phyloP scores from a whole-genome alignment of 2,797 vertebrate genomes.

The Brachyrhaphis roseni region DNA sequence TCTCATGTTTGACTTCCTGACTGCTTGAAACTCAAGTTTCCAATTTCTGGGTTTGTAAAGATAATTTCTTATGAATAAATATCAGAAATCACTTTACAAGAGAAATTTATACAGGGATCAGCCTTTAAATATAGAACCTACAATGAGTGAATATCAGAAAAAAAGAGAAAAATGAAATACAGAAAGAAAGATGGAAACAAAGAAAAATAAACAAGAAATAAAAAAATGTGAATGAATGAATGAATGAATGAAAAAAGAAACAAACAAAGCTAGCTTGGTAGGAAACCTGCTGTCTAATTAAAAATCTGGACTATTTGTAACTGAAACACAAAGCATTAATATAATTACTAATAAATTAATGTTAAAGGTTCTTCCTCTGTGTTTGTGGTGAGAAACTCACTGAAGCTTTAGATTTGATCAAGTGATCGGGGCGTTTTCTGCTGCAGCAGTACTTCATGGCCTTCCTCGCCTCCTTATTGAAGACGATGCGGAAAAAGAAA shows the following conservation, averaged over 20 bases:
- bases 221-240: too few species aligned
- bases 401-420: conserved; percentile 89
- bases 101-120: neutral
- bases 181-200: too few species aligned
- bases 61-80: neutral
- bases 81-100: neutral
- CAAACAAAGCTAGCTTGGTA: neutral
- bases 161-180: too few species aligned
- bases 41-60: neutral
- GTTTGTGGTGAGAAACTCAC: conserved; percentile 76
- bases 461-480: conserved; percentile 90
- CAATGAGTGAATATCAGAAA: neutral
- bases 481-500: conserved; percentile 90
- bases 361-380: neutral
- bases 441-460: conserved; percentile 88
- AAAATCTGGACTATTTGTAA: neutral
- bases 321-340: neutral
- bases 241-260: too few species aligned
- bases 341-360: neutral
- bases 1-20: neutral
- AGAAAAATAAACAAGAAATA: too few species aligned
- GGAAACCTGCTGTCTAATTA: neutral
- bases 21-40: neutral
- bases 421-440: conserved; percentile 83
- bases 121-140: neutral